Evolutionary conservation across 2,113 vertebrate genomes (phyloP), one percentile per base, ranked within the genome.

Genomic region (Hystrix cristata): DNA sequence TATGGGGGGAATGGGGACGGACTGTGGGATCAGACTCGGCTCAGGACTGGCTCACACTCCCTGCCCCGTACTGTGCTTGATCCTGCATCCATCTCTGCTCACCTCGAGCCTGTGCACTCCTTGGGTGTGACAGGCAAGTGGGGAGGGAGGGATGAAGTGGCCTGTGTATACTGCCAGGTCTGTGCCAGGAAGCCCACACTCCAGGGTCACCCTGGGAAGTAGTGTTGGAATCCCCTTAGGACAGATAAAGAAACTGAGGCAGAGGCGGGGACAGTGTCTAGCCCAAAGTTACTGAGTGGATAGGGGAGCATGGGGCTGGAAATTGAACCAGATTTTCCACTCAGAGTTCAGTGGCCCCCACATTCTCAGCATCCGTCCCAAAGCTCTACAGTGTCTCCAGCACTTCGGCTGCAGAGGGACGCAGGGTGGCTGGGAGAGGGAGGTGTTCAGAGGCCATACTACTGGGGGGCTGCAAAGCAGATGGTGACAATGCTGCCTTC

Each of bases 211-310:
- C 4, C 51, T n/a, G 25, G 67, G 65, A 79, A 8, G 12, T 23
- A 6, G 55, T 18, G 29, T 23, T 43, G 7, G 55, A 15, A 16
- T 43, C 5, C 48, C 72, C 5, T 0, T 5, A 38, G 1, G 27
- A 25, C 91, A 29, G 91, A 53, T 29, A 3, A 48, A 71, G 87
- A 62, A 9, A 48, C 38, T 0, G 34, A 34, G 51, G 31, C 18
- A 1, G 10, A 0, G 62, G 1, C 0, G 7, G n/a, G 19, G 29
- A 5, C 3, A 0, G 34, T 3, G 15, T n/a, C 71, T 5, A 31
- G 57, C n/a, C 10, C 2, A 4, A 0, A 27, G 18, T 7, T 19
- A 15, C 46, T 43, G 4, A 34, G 34, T 19, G 8, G 15, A 27
- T 29, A 38, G 59, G n/a, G 31, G 7, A 62, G 46, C 23, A 5